Evolutionary conservation across 2,888 invertebrate species (phyloP), one percentile per base, ranked within the genome.

Genomic region (Endotricha flammealis): DNA sequence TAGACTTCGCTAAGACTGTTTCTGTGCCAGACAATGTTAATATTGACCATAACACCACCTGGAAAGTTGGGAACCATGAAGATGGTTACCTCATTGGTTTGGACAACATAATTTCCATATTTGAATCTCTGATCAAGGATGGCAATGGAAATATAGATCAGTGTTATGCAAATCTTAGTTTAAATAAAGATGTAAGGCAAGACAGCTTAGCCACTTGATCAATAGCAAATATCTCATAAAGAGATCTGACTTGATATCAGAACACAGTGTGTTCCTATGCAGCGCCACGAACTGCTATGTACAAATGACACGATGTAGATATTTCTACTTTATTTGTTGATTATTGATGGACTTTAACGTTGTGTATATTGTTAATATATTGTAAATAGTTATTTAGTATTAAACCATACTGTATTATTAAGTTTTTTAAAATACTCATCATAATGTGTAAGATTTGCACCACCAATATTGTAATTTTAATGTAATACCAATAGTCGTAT

Each of bases 1-100:
- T 99, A 50, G 98, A 99, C 80, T 99, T 99, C 69, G 98, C 98
- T 30, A 99, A 99, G 83, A 97, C 97, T 0, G 90, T 96, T 29
- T 90, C 91, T 8, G 88, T 98, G 22, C 95, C 96, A 0, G 89
- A 90, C 1, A 90, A 92, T 43, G 81, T 93, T 42, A 86, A 73
- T 23, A 94, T 97, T 39, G 90, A 91, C 58, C 98, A 98, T 76
- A 90, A 90, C 44, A 90, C 92, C 12, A 91, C 91, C 34, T 98
- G 98, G 98, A 92, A 92, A 64, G 96, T 97, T 41, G 97, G 97
- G 25, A 98, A 97, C 77, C 97, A 97, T 67, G 98, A 98, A 86
- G 98, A 98, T 66, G 98, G 98, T 44, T 98, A 97, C 82, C 88
- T 97, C 51, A 94, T 95, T 47, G 98, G 98, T 42, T 89, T 98